phyloP scores from a whole-genome alignment of 2,797 vertebrate species.

The Apogon talboti region DNA sequence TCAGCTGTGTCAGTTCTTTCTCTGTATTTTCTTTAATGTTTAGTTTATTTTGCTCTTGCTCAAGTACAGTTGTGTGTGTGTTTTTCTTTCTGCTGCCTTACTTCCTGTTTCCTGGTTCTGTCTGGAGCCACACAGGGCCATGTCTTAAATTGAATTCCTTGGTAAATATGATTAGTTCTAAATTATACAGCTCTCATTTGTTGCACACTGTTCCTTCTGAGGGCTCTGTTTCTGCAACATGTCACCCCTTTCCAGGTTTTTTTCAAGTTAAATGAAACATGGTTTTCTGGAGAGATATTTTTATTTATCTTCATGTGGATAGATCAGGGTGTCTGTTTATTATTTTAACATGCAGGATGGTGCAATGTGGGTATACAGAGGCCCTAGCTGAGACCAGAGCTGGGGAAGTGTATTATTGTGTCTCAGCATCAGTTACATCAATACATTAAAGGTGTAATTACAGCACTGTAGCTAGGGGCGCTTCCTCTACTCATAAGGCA shows the following conservation, averaged over 20 bases:
- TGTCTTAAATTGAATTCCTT: constrained; percentile 59
- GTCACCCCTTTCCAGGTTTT: not conserved
- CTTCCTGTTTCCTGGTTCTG: constrained; percentile 7
- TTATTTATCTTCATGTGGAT: not conserved
- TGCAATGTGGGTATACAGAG: not conserved
- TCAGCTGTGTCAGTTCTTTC: not conserved
- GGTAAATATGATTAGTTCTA: constrained; percentile 60
- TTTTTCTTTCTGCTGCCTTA: not conserved
- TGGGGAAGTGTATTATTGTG: not conserved
- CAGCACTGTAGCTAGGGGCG: constrained; percentile 23
- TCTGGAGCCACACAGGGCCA: constrained; percentile 26
- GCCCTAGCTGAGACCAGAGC: not conserved
- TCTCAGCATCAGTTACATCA: constrained; percentile 14
- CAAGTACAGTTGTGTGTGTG: no score
- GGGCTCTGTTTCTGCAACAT: constrained; percentile 18
- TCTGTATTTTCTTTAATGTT: not conserved
- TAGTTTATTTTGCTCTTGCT: not conserved
- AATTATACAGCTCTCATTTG: constrained; percentile 36
- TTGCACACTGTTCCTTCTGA: constrained; percentile 22
- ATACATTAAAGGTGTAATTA: constrained; percentile 32
- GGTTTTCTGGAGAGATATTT: not conserved
- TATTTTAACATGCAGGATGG: not conserved
- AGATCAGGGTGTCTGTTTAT: no score
- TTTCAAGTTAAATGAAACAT: not conserved
- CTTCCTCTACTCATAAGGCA: not conserved